phyloP scores from a whole-genome alignment of 1,140 invertebrate species.

The Nasonia giraulti region DNA sequence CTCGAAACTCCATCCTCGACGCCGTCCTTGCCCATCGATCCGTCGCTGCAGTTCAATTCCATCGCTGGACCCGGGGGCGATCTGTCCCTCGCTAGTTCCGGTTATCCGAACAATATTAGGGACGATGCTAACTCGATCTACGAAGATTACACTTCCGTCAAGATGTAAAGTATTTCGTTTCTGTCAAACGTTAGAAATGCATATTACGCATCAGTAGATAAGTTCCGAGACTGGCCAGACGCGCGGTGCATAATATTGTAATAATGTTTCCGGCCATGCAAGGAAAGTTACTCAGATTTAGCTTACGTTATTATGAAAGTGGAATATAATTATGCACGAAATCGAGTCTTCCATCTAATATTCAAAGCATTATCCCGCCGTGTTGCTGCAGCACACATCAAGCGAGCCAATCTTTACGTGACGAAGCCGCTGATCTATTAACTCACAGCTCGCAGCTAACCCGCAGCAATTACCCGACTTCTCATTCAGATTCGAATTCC shows the following conservation, averaged over 20 bases:
- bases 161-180: slow-evolving; percentile 22
- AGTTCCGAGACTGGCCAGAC: no score
- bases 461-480: background rate
- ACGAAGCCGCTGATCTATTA: background rate
- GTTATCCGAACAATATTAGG: slow-evolving; percentile 23
- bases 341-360: no score
- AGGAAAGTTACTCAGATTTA: no score
- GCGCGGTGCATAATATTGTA: no score
- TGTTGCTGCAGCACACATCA: no score
- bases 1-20: background rate
- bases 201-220: no score
- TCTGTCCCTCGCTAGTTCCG: slow-evolving; percentile 58
- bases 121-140: slow-evolving; percentile 39
- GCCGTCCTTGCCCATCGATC: slow-evolving; percentile 21
- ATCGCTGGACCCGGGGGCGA: slow-evolving; percentile 41
- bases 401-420: background rate
- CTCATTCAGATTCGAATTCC: background rate
- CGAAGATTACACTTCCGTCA: slow-evolving; percentile 23
- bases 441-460: background rate
- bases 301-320: no score
- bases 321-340: no score
- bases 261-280: no score
- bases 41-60: slow-evolving; percentile 22
- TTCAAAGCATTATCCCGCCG: no score
- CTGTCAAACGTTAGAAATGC: no score